Base-by-base conservation (phyloP, 2,888 invertebrate genomes). In the Orthosia cruda region DNA sequence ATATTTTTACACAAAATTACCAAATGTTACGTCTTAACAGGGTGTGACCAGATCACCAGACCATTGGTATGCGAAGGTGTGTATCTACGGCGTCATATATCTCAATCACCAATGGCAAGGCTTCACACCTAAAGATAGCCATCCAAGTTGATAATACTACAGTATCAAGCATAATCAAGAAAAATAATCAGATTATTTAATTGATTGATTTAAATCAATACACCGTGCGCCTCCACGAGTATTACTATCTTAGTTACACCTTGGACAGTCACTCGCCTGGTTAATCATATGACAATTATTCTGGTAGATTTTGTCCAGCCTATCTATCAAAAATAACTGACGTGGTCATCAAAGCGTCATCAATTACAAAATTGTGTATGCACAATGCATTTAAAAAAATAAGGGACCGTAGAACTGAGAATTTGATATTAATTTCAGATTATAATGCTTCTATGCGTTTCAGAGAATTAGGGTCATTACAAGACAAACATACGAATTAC, bases 1-100 rank as follows among this genome's bases (percentile, higher is more conserved):
- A n/a, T n/a, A n/a, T n/a, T n/a, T n/a, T 20, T 40, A 40, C 68
- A 50, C 26, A 65, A 16, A 23, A 45, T 3, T 18, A 45, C 20
- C 5, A 40, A 12, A 65, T 52, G n/a, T 64, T 16, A 70, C 16
- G 7, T n/a, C 20, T 15, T 26, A 47, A 47, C 50, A 77, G 52
- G 77, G 68, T 75, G 77, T 77, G 77, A 26, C 20, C 11, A 54
- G 47, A 45, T 11, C 26, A 26, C 20, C 11, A 59, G 47, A 45
- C 13, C 26, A 11, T 18, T 13, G 49, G 18, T 54, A 69, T 26
- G 40, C 3, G 13, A 49, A 77, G 49, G 47, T 26, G 16, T 67
- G n/a, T 49, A 40, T 77, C 45, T 15, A 72, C 20, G 52, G 1
- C 20, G 23, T 40, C 50, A 40, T 52, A 4, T 15, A 45, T 61